Base-by-base conservation (phyloP, 2,797 vertebrate species). In the Rhinogobio ventralis region DNA sequence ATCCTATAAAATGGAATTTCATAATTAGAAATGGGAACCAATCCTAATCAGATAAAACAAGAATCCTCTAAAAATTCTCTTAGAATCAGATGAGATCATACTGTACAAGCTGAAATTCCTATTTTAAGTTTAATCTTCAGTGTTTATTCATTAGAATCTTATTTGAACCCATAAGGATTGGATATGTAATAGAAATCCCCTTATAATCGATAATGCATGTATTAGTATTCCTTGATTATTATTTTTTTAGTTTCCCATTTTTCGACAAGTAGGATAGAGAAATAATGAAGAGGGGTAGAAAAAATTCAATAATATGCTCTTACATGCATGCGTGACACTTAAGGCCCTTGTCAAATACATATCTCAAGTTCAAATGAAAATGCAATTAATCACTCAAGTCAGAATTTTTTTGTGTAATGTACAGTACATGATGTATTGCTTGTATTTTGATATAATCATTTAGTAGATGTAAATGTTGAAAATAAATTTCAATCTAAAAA, bases 401-500 rank as follows among this genome's bases (percentile, higher is more conserved):
- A 25, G 2, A n/a, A 62, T 10, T 45, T 25, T 33, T 17, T 45
- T 49, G 1, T 33, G 55, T 19, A 82, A 62, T 11, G 7, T 30
- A 66, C n/a, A 33, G 3, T 23, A 74, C 42, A 60, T 5, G 3
- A 15, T 62, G 25, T 51, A 25, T 14, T 53, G 45, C 57, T 82
- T 82, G 66, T 42, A 55, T 69, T 55, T 33, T 20, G 14, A 74
- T n/a, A 7, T 11, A 49, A 74, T 33, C 3, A 19, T 49, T 60
- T 78, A 78, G 20, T 45, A 36, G 20, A 45, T 45, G 20, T 46
- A 66, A 7, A 28, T 49, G 14, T 33, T 74, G 45, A 64, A 74
- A 82, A 64, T 66, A 1, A 13, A 66, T 64, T 82, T 62, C 30
- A 53, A 20, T 83, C 42, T 62, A 23, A 49, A 75, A 83, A 83